A percentile compares a stretch with the other conserved stretches of the same genome.
Conservation (phyloP, 2,888 invertebrate genomes). For the Carterocephalus palaemon region DNA sequence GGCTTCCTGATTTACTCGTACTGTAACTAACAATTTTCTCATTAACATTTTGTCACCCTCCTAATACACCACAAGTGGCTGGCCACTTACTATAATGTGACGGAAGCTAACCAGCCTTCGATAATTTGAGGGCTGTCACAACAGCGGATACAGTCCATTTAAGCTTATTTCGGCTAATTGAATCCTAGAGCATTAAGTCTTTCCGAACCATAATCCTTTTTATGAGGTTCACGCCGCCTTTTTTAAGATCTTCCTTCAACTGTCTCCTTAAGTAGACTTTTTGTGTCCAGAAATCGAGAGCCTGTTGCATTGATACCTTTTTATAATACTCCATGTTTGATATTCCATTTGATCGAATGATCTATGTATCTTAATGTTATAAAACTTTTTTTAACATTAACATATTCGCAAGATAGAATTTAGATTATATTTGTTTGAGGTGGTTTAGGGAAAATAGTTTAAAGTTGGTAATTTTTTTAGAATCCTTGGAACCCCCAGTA, state of each 20-base stretch:
- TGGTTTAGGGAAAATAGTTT: too few relatives aligned
- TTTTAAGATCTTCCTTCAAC: constrained; percentile 56
- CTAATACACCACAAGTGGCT: constrained; percentile 25
- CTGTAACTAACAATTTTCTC: constrained; percentile 13
- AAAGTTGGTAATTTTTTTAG: too few relatives aligned
- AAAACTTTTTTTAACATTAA: too few relatives aligned
- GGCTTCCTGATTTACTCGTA: background rate
- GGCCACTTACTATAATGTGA: constrained; percentile 40
- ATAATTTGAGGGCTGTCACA: constrained; percentile 75
- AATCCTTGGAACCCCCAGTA: too few relatives aligned
- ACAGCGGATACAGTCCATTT: constrained; percentile 74
- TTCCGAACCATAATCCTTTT: constrained; percentile 72
- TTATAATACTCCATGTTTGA: constrained; percentile 19
- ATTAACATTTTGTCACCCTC: constrained; percentile 49
- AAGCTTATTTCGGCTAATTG: constrained; percentile 78
- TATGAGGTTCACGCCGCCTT: constrained; percentile 71
- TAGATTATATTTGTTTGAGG: too few relatives aligned
- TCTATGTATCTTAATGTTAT: too few relatives aligned
- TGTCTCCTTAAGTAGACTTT: constrained; percentile 46
- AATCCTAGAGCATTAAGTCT: constrained; percentile 74
- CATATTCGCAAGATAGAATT: too few relatives aligned
- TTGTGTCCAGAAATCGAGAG: constrained; percentile 10
- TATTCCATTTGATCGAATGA: constrained; percentile 5
- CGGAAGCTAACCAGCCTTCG: constrained; percentile 56
- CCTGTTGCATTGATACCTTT: constrained; percentile 16